Evolutionary conservation across 1,140 invertebrate genomes (phyloP), one percentile per base, ranked within the genome.

Genomic region (Papilio glaucus): DNA sequence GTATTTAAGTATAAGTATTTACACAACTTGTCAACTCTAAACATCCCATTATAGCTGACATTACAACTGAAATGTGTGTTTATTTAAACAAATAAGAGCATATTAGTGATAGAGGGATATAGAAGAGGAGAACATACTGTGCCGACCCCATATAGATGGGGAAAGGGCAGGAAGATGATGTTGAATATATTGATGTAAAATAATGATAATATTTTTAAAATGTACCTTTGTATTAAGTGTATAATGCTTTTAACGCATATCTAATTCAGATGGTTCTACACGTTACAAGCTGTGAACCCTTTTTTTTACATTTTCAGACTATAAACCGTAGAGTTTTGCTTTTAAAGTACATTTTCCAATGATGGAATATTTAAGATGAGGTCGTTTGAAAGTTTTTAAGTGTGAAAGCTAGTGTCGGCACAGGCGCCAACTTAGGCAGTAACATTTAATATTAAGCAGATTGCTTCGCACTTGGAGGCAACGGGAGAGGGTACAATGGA

Each of bases 181-280:
- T n/a, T n/a, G 6, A 33, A 33, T 33, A 33, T 26, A 61, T 6
- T 61, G 26, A 4, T 74, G 75, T 74, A 76, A 68, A 73, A 75
- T 79, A 75, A 71, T 71, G 60, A n/a, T n/a, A n/a, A n/a, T 21
- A 49, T 9, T 18, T 33, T 49, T 49, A 49, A 18, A 49, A 37
- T 65, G 72, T 74, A 77, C 74, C 79, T 84, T 75, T 72, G 81
- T 86, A 85, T 86, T 86, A 86, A 89, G 75, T 86, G 83, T 82
- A 88, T 88, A 86, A 87, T 86, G 87, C 89, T 89, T 88, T 91
- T 90, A 91, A 84, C 89, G 87, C 87, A 88, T 89, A 85, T 85
- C 85, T 89, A 89, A 91, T 89, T 91, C 87, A 89, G 75, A 65
- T 75, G 39, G 74, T 67, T 76, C 74, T 72, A 76, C 70, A 75